Conservation (phyloP, 2,113 vertebrate genomes). For the Chloropsis hardwickii region DNA sequence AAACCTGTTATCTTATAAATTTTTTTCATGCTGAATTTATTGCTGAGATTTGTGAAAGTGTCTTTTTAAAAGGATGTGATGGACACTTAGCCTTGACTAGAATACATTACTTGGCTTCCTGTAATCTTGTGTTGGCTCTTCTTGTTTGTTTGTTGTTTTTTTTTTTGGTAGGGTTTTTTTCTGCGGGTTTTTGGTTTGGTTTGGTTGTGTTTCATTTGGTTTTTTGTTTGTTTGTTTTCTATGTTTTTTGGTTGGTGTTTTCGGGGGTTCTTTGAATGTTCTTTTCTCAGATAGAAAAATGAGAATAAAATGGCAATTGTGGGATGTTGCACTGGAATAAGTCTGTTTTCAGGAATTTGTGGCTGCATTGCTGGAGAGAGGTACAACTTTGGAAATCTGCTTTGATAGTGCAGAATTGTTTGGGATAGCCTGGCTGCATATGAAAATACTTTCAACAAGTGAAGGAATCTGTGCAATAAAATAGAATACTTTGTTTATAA, state of each 20-base stretch:
- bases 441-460: background rate
- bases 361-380: background rate
- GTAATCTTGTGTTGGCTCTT: background rate
- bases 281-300: background rate
- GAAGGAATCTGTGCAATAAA: background rate
- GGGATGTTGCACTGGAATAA: background rate
- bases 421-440: background rate
- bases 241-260: background rate
- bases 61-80: background rate
- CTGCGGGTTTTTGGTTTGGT: background rate
- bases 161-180: background rate
- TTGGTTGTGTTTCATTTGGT: background rate
- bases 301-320: background rate
- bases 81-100: background rate
- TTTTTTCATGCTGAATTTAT: background rate
- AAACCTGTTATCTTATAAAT: background rate
- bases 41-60: background rate
- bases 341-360: background rate
- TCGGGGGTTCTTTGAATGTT: background rate
- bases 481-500: background rate
- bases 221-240: background rate
- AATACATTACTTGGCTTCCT: background rate
- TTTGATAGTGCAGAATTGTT: background rate
- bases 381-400: background rate
- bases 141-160: no score